Conservation (phyloP, 2,113 vertebrate genomes). For the Octodon degus region DNA sequence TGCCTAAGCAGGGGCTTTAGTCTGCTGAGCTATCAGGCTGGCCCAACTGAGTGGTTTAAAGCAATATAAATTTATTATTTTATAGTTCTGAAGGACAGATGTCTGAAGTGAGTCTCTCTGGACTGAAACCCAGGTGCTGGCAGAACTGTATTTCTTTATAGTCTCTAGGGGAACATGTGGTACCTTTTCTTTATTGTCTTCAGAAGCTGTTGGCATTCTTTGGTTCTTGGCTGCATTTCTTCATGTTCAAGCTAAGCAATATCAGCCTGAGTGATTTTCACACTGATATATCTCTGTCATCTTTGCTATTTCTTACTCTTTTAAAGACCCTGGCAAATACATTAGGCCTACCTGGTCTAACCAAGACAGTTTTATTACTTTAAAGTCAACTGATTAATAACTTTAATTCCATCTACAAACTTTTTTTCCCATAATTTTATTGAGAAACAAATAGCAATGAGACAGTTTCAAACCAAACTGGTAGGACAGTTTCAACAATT, state of each 20-base stretch:
- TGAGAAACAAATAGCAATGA: too few relatives aligned
- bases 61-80: neutral
- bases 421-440: neutral
- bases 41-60: neutral
- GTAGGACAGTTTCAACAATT: too few relatives aligned
- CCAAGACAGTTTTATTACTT: neutral
- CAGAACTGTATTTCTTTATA: neutral
- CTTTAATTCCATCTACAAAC: neutral
- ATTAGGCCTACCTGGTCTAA: neutral
- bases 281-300: rapidly evolving
- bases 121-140: neutral
- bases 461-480: too few relatives aligned
- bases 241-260: neutral
- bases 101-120: neutral
- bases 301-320: neutral
- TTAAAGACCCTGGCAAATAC: neutral
- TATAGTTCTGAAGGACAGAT: neutral
- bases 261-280: neutral
- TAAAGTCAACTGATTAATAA: neutral
- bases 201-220: neutral
- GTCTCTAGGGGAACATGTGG: neutral
- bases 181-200: neutral
- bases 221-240: neutral
- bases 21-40: too few relatives aligned
- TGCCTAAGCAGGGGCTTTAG: too few relatives aligned